phyloP scores from a whole-genome alignment of 2,888 invertebrate genomes.

The Conomelus anceps region DNA sequence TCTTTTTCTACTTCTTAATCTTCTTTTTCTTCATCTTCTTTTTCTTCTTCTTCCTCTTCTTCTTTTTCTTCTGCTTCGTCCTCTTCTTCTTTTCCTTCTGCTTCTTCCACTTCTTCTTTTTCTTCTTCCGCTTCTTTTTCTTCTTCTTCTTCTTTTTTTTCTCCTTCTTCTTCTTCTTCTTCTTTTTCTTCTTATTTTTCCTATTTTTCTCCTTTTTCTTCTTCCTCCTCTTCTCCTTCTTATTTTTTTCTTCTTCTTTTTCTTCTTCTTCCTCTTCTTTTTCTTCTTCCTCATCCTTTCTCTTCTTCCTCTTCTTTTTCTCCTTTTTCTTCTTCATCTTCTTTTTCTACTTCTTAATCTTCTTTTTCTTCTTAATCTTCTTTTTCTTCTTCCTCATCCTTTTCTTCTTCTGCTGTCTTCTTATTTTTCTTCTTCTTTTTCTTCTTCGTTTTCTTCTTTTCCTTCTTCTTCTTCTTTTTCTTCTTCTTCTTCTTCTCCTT shows the following conservation, averaged over 20 bases:
- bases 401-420: no score
- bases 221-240: neutral
- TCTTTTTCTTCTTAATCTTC: no score
- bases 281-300: neutral
- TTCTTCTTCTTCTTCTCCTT: neutral
- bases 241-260: neutral
- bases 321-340: neutral
- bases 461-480: neutral
- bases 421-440: no score
- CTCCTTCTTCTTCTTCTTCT: neutral
- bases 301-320: neutral
- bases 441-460: neutral
- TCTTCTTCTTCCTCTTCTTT: no score
- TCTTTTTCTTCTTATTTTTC: neutral
- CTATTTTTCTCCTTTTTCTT: neutral
- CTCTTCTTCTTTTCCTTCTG: no score
- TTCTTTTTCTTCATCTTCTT: no score
- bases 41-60: no score
- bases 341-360: no score
- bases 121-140: neutral
- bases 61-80: no score
- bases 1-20: no score
- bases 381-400: no score
- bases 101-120: no score
- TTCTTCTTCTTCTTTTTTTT: neutral